Base-by-base conservation (phyloP, 2,113 vertebrate species). In the Amphilophus citrinellus region DNA sequence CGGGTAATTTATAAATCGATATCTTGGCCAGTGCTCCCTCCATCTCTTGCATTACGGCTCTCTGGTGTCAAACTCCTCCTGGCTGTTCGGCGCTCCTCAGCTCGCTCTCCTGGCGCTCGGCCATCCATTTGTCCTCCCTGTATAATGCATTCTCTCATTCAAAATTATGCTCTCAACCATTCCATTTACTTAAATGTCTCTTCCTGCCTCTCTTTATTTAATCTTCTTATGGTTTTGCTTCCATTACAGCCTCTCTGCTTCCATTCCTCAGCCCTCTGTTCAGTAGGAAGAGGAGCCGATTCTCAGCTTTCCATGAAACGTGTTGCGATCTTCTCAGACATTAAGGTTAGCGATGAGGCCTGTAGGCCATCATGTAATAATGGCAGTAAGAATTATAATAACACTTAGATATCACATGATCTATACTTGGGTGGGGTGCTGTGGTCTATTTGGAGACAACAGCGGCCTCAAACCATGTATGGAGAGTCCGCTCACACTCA, bases 1-100 rank as follows among this genome's bases (percentile, higher is more conserved):
- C 65, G 17, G 71, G 57, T 88, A 79, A 94, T 95, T 93, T 90
- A 79, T 24, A 94, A 95, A 95, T 96, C 91, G 60, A 95, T 96
- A 82, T 65, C 63, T 84, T 92, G 88, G 91, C 86, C 87, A 94
- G 87, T 61, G 71, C 84, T 83, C 76, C 59, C 20, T 79, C 79
- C 83, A 83, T 91, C 84, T 88, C 68, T 60, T 84, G 79, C 71
- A 93, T 87, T 91, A 87, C 77, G 9, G 71, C 84, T 81, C 42
- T 84, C 17, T 27, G 8, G 57, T 47, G 50, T 62, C 71, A 66
- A 79, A 80, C 32, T 39, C 14, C 13, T 60, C 58, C 42, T 50
- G 39, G 22, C 39, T 20, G 77, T 77, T 63, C n/a, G 60, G 63
- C 62, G 53, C 63, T 81, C 88, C 60, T 37, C 24, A 3, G 14